Evolutionary conservation across 2,797 vertebrate species (phyloP).

Genomic region (Rhinoraja longicauda): DNA sequence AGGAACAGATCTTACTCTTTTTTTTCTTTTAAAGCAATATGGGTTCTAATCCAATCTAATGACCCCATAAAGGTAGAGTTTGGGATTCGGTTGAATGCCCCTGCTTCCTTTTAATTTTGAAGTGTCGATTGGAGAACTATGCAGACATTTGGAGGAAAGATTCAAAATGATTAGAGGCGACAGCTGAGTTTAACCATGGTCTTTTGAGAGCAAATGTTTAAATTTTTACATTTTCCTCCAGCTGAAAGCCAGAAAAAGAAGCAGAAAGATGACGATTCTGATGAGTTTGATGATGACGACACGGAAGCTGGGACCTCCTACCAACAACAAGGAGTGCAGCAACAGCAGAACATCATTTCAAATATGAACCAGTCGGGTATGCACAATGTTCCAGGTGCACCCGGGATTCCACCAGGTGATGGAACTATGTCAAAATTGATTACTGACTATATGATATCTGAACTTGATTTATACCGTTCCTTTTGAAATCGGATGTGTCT

Average conservation of each 20-base stretch:
- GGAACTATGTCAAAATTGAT: neutral
- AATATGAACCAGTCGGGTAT: slow-evolving; percentile 86
- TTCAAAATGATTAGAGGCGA: neutral
- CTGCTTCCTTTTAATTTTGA: neutral
- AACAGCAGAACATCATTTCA: slow-evolving; percentile 75
- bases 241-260: slow-evolving; percentile 92
- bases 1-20: too few species aligned
- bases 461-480: neutral
- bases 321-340: slow-evolving; percentile 73
- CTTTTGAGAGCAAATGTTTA: neutral
- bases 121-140: neutral
- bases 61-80: too few species aligned
- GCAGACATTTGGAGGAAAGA: neutral
- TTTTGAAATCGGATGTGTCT: neutral
- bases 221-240: slow-evolving; percentile 35
- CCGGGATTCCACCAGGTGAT: slow-evolving; percentile 81
- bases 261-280: slow-evolving; percentile 80
- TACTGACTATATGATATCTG: neutral
- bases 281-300: slow-evolving; percentile 86
- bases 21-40: neutral
- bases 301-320: slow-evolving; percentile 81
- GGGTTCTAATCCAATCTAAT: neutral
- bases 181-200: neutral
- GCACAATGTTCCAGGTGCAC: slow-evolving; percentile 73
- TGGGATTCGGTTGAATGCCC: neutral